phyloP scores from a whole-genome alignment of 2,888 invertebrate species.

The Drosophila longiperda region DNA sequence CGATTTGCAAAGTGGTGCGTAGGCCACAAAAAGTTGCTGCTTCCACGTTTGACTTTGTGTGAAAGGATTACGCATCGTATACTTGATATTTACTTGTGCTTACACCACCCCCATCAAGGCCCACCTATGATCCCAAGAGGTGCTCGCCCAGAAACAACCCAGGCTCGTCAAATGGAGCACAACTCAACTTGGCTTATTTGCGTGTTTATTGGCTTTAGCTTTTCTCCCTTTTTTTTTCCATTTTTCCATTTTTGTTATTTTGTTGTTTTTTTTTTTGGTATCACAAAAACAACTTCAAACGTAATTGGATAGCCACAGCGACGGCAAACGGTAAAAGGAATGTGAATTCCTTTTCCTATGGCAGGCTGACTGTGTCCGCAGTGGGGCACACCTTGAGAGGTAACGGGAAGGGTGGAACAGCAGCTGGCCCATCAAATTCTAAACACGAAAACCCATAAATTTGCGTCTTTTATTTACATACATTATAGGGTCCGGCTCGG shows the following conservation, averaged over 20 bases:
- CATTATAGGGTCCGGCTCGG: constrained; percentile 53
- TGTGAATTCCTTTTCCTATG: constrained; percentile 40
- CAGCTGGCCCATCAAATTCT: constrained; percentile 69
- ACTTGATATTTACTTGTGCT: constrained; percentile 45
- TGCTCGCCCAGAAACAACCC: constrained; percentile 25
- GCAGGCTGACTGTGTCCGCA: constrained; percentile 15
- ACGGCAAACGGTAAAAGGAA: constrained; percentile 41
- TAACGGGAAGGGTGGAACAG: constrained; percentile 14
- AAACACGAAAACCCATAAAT: constrained; percentile 78
- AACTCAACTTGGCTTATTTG: constrained; percentile 69
- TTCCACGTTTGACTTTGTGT: constrained; percentile 17
- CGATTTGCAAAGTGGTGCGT: constrained; percentile 1
- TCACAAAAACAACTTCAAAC: constrained; percentile 64
- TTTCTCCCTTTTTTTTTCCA: not conserved
- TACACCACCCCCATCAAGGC: constrained; percentile 14
- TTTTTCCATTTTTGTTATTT: too few species aligned
- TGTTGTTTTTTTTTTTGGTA: constrained; percentile 20
- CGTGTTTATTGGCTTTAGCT: constrained; percentile 75
- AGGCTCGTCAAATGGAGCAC: constrained; percentile 14
- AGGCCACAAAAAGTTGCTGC: constrained; percentile 23
- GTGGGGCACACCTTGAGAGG: constrained; percentile 61
- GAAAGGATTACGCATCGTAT: constrained; percentile 40
- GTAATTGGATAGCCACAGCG: constrained; percentile 67
- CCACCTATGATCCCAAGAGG: not conserved
- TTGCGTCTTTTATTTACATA: constrained; percentile 78